These are phyloP conservation scores for Polypedilum pembai DNA, from an alignment of 1,140 invertebrate genomes.

Conservation along the genomic window DNA sequence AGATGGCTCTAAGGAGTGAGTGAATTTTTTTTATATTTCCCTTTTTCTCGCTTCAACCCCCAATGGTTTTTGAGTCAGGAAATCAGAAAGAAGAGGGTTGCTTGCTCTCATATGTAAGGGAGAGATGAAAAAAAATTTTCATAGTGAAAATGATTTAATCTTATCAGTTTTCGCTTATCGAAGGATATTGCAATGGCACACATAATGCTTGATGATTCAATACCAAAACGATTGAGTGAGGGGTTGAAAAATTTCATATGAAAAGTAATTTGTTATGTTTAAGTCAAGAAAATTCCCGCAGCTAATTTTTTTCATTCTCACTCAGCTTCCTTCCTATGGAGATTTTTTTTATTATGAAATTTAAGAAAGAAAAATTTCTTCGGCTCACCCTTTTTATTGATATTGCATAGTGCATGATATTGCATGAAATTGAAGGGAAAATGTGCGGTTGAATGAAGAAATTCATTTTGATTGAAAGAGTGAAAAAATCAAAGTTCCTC, in stretches of 20 bases:
- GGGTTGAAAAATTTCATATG: not conserved
- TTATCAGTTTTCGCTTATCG: constrained; percentile 27
- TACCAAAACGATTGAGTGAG: not conserved
- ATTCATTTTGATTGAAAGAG: too few species aligned
- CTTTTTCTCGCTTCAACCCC: not conserved
- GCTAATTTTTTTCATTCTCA: constrained; percentile 20
- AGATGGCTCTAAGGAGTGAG: not conserved
- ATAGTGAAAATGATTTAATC: constrained; percentile 26
- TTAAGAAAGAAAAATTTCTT: too few species aligned
- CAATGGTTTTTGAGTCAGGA: not conserved
- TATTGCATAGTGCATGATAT: too few species aligned
- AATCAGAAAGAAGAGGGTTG: constrained; percentile 23
- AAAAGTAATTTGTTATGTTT: constrained; percentile 28
- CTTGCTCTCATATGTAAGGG: constrained; percentile 9
- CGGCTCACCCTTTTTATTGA: too few species aligned
- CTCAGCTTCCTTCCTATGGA: too few species aligned
- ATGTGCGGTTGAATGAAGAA: too few species aligned
- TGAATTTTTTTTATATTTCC: not conserved
- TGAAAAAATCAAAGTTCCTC: too few species aligned
- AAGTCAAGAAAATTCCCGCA: constrained; percentile 15
- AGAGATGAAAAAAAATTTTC: not conserved
- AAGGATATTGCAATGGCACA: not conserved
- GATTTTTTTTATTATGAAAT: too few species aligned
- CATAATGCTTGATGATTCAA: too few species aligned
- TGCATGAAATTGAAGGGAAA: too few species aligned